Base-by-base conservation (phyloP, 2,113 vertebrate species). In the Neodon shergylaensis region DNA sequence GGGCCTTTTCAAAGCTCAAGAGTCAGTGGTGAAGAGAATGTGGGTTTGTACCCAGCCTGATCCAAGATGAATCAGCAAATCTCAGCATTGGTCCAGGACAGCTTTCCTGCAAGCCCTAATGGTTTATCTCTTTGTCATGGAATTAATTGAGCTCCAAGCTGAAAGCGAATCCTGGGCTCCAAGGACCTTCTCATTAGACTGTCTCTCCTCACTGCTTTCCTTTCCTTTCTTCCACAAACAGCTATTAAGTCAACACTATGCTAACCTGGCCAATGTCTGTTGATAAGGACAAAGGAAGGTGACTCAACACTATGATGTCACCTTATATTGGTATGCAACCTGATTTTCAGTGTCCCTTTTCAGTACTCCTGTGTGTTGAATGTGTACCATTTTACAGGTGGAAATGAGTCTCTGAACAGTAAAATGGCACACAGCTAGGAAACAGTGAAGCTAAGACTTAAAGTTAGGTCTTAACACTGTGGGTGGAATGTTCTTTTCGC, bases 121-220 rank as follows among this genome's bases (percentile, higher is more conserved):
- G 33, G 33, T 63, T 52, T n/a, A 47, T 44, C 26, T 17, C 84
- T 28, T 91, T 66, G 77, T 92, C 47, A 28, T 1, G 11, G 68
- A 78, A 74, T 54, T 96, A 78, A 74, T 54, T 96, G 91, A 83
- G 24, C 8, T 74, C 93, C 5, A 24, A 95, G 88, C 65, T 65
- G n/a, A 93, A 88, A 61, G 36, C 42, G 19, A 89, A 92, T 63
- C 8, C 0, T 21, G 10, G 26, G 47, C 66, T 7, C 70, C 31
- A n/a, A 91, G 61, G 54, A 58, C 47, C 68, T 39, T 13, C 11
- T 17, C 17, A 5, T 54, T 77, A 14, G 21, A 78, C 17, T 1
- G 2, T 73, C 52, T 4, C 90, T 36, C 39, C 24, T 28, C 42
- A 54, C 65, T n/a, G 66, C 8, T 13, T 28, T 86, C 36, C 31